Evolutionary conservation across 2,113 vertebrate genomes (phyloP).

Genomic region (Tylochromis polylepis): DNA sequence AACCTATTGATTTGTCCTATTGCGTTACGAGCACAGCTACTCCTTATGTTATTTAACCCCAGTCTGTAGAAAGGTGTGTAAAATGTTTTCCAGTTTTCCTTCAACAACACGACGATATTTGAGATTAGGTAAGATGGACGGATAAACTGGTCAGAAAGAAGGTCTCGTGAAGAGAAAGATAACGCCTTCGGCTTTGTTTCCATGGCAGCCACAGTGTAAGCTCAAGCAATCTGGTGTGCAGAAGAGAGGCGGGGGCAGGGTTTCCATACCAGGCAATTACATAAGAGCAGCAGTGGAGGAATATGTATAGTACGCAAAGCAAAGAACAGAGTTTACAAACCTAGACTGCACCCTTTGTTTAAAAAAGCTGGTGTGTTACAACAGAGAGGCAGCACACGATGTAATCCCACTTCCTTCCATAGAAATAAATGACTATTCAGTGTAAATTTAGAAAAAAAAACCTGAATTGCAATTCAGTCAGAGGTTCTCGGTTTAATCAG

Average conservation of each 20-base stretch:
- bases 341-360: neutral
- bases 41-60: neutral
- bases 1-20: neutral
- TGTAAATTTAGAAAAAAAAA: neutral
- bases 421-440: neutral
- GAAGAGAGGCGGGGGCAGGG: neutral
- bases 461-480: neutral
- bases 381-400: neutral
- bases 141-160: neutral
- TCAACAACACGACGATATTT: neutral
- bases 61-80: neutral
- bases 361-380: neutral
- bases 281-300: neutral
- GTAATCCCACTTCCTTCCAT: neutral
- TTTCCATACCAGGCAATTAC: neutral
- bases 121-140: neutral
- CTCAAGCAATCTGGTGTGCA: neutral
- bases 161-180: neutral
- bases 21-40: neutral
- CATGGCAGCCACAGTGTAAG: constrained; percentile 7
- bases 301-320: neutral
- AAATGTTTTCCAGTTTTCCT: neutral
- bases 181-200: neutral
- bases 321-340: neutral
- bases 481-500: neutral